These are phyloP conservation scores for Plagodis dolabraria DNA, from an alignment of 2,888 invertebrate species.

Conservation along the genomic window DNA sequence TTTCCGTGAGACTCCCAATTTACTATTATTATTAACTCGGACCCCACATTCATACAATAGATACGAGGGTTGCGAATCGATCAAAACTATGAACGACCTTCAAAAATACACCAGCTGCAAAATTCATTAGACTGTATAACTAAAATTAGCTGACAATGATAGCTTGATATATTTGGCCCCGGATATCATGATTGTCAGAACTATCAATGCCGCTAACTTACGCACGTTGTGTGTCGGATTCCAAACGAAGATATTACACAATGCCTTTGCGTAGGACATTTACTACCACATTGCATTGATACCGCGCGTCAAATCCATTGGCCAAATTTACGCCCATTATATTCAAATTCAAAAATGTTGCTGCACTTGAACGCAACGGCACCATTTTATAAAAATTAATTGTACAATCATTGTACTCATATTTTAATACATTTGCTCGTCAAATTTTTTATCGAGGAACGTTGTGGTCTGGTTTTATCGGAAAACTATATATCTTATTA, in stretches of 20 bases:
- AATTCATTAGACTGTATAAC: constrained; percentile 26
- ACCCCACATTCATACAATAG: constrained; percentile 52
- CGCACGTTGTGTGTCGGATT: constrained; percentile 48
- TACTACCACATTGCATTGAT: constrained; percentile 48
- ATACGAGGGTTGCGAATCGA: constrained; percentile 36
- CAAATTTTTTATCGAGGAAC: too few species aligned
- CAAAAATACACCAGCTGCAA: constrained; percentile 36
- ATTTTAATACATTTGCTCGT: too few species aligned
- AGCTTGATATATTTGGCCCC: constrained; percentile 31
- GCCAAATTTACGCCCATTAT: constrained; percentile 48
- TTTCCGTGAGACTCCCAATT: constrained; percentile 54
- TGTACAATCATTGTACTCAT: too few species aligned
- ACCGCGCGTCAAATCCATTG: constrained; percentile 41
- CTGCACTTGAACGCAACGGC: constrained; percentile 13
- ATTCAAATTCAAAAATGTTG: constrained; percentile 38
- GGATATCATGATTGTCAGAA: constrained; percentile 32
- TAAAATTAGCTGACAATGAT: constrained; percentile 30
- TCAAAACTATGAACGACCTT: constrained; percentile 40
- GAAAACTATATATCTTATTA: constrained; percentile 28
- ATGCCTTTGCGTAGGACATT: constrained; percentile 59
- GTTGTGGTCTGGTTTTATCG: too few species aligned
- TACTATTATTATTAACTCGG: constrained; percentile 58
- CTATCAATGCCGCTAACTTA: constrained; percentile 43
- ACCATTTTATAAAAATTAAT: too few species aligned
- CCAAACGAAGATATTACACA: constrained; percentile 49